These are phyloP conservation scores for Globodera rostochiensis DNA, from an alignment of 1,140 invertebrate genomes.

Conservation along the genomic window DNA sequence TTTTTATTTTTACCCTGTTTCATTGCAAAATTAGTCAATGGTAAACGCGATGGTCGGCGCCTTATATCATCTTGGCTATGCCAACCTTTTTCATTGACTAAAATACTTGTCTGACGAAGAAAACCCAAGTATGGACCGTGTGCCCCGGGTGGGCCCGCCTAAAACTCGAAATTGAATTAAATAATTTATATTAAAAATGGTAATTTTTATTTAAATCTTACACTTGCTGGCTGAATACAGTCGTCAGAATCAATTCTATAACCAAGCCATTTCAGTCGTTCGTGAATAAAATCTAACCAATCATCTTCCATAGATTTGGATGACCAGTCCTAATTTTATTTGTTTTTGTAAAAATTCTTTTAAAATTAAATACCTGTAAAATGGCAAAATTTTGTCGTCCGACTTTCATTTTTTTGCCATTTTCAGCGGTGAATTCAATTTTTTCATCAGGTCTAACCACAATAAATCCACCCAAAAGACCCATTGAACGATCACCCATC, in stretches of 20 bases:
- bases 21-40: constrained; percentile 31
- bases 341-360: constrained; percentile 15
- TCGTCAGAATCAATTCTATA: constrained; percentile 12
- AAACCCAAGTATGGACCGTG: neutral
- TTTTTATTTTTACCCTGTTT: constrained; percentile 20
- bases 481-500: constrained; percentile 60
- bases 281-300: constrained; percentile 17
- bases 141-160: neutral
- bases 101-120: neutral
- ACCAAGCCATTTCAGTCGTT: constrained; percentile 23
- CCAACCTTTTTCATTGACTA: constrained; percentile 48
- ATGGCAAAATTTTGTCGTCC: constrained; percentile 43
- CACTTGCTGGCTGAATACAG: neutral
- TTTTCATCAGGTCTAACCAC: constrained; percentile 32
- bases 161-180: neutral
- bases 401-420: constrained; percentile 9
- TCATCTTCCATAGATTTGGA: constrained; percentile 26
- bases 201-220: neutral
- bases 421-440: constrained; percentile 17
- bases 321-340: constrained; percentile 57
- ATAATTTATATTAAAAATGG: neutral
- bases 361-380: constrained; percentile 29
- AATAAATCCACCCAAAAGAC: constrained; percentile 60
- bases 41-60: constrained; percentile 36
- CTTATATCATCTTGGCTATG: constrained; percentile 55